Evolutionary conservation across 2,888 invertebrate species (phyloP).

Genomic region (Thalpophila matura): DNA sequence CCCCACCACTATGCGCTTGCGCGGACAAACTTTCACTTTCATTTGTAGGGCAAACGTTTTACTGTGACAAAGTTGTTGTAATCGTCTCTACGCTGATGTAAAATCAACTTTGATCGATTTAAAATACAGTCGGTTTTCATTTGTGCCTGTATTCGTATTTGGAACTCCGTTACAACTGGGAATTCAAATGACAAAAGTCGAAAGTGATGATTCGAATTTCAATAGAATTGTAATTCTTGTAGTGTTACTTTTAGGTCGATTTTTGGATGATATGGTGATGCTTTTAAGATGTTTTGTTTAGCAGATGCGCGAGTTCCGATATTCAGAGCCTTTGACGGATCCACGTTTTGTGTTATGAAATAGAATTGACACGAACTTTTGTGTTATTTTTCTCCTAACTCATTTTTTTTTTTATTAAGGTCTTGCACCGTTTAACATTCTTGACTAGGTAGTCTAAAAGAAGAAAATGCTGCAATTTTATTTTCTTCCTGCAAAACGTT

Average conservation of each 20-base stretch:
- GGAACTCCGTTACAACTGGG: slow-evolving; percentile 71
- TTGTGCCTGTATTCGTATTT: slow-evolving; percentile 17
- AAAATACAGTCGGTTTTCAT: slow-evolving; percentile 43
- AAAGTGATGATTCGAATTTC: slow-evolving; percentile 69
- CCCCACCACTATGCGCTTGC: slow-evolving; percentile 69
- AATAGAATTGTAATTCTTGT: slow-evolving; percentile 47
- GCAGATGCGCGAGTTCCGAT: slow-evolving; percentile 77
- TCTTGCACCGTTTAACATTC: slow-evolving; percentile 14
- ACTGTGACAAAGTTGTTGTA: slow-evolving; percentile 67
- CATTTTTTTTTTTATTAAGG: slow-evolving; percentile 29
- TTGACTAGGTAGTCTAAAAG: slow-evolving; percentile 2
- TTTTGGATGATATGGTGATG: slow-evolving; percentile 16
- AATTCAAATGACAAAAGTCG: slow-evolving; percentile 73
- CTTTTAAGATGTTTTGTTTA: slow-evolving; percentile 64
- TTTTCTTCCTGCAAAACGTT: background rate
- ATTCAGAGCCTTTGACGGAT: slow-evolving; percentile 88
- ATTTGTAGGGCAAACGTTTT: slow-evolving; percentile 85
- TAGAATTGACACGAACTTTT: slow-evolving; percentile 83
- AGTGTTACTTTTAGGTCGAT: slow-evolving; percentile 47
- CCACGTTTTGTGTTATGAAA: slow-evolving; percentile 86
- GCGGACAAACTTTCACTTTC: slow-evolving; percentile 88
- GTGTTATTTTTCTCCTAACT: slow-evolving; percentile 65
- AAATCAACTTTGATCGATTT: slow-evolving; percentile 34
- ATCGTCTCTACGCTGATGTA: slow-evolving; percentile 6
- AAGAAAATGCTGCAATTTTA: background rate